Evolutionary conservation across 1,140 invertebrate genomes (phyloP), one percentile per base, ranked within the genome.

Genomic region (Diorhabda elongata): DNA sequence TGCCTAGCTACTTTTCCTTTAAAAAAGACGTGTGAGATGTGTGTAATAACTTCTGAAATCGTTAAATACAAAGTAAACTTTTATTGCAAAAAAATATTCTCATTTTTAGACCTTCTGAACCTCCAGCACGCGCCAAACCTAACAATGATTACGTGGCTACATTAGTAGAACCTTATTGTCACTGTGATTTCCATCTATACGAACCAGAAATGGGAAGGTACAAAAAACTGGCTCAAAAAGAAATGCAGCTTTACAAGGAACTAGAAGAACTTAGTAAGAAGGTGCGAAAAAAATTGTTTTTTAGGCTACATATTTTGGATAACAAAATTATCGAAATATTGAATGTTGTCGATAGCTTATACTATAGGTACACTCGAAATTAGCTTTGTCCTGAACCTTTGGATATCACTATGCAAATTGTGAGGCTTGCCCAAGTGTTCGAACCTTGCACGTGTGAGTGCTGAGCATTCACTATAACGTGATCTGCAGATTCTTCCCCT

Each of bases 171-270:
- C 82, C 83, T 8, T 84, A 84, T 69, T 86, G 84, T 71, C 83
- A 83, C 72, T 85, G 84, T 76, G 84, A 85, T 70, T 82, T 81
- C 0, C 84, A 86, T 74, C 79, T 82, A 2, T 85, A 84, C 69
- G 84, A 83, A 41, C 82, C 84, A 3, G 77, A 82, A 61, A 81
- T 85, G 64, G 84, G 85, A 59, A 83, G 86, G 67, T 88, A 87
- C 79, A 85, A 84, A 72, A 82, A 85, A 63, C 71, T 88, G 11
- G 80, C 85, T 0, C 82, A 86, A 4, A 87, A 87, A 71, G 85
- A 87, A 70, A 80, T 82, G 67, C 82, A 83, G 43, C 74, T 87
- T 7, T 82, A 82, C 66, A 77, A 85, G 5, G 84, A 87, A 71
- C 80, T 87, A 63, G 79, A 81, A 58, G 74, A 79, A 26, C 71